Percentiles rank a stretch among this genome's conserved stretches.
Conservation (phyloP, 2,113 vertebrate genomes). For the Nansenia antarctica region DNA sequence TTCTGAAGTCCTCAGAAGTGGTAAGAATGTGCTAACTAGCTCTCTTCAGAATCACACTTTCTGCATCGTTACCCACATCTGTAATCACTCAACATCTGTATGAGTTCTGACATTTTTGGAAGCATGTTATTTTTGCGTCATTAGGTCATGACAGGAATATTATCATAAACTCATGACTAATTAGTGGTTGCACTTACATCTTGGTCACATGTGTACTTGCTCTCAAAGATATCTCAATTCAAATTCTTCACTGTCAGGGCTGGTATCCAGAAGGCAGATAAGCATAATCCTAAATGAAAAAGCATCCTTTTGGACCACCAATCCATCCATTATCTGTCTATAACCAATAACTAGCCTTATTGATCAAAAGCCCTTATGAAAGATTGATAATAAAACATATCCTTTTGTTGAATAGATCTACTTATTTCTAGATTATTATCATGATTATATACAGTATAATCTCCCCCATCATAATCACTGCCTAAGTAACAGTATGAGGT, state of each 20-base stretch:
- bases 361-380: background rate
- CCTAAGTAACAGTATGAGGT: constrained; percentile 19
- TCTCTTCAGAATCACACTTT: constrained; percentile 53
- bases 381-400: background rate
- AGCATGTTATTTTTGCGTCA: constrained; percentile 63
- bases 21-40: constrained; percentile 62
- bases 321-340: too few relatives aligned
- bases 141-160: constrained; percentile 57
- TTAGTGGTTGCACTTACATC: constrained; percentile 32
- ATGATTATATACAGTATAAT: too few relatives aligned
- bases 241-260: background rate
- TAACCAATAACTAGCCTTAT: too few relatives aligned
- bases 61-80: constrained; percentile 59
- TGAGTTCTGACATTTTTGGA: constrained; percentile 57
- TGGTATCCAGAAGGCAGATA: too few relatives aligned
- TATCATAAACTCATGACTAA: constrained; percentile 50
- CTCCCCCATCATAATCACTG: constrained; percentile 28
- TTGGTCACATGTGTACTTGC: constrained; percentile 1
- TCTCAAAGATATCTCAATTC: background rate
- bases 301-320: too few relatives aligned
- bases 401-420: constrained; percentile 1
- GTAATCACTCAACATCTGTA: constrained; percentile 58
- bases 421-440: too few relatives aligned
- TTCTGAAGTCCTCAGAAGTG: constrained; percentile 57
- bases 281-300: too few relatives aligned